Evolutionary conservation across 2,888 invertebrate species (phyloP), one percentile per base, ranked within the genome.

Genomic region (Poecilus cupreus): DNA sequence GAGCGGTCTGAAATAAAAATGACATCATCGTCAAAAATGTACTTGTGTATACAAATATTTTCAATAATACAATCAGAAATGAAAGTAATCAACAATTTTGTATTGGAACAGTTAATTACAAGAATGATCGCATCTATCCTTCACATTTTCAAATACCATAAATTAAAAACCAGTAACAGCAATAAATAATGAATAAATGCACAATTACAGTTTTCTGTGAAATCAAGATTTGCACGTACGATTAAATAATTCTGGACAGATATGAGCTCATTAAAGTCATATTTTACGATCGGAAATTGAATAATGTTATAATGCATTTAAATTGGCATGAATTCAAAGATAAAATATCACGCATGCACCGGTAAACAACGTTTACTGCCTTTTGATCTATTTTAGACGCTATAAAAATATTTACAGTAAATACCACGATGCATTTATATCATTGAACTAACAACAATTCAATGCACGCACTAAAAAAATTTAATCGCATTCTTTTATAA

Each of bases 1-100:
- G 90, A 11, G 93, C 92, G 82, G 88, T 90, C 92, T 92, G 86
- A 77, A 88, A 88, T 83, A 84, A 78, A 83, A 83, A 68, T 68
- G 76, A 80, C 54, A 72, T 80, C 80, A 80, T 39, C 39, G 37
- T 80, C 13, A 79, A 39, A 54, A 16, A 76, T 16, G 57, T 26
- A 80, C 20, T 24, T 43, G 2, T 54, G 22, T 54, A 22, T 22
- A 18, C 54, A 54, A 54, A 68, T 68, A 68, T 22, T 77, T 43
- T 49, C n/a, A 8, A 22, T 46, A 81, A 60, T 37, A 57, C 37
- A 74, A 81, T 68, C 4, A 68, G 16, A 54, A 18, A 18, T 54
- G 20, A 60, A 60, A 60, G 60, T 60, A 60, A 60, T 60, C 20
- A 39, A 74, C 51, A 43, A 26, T 22, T 32, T 37, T 16, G 20